Percentiles rank a stretch among this genome's conserved stretches.
Evolutionary conservation across 1,140 invertebrate genomes (phyloP).

Genomic region (Drosophila parvula): DNA sequence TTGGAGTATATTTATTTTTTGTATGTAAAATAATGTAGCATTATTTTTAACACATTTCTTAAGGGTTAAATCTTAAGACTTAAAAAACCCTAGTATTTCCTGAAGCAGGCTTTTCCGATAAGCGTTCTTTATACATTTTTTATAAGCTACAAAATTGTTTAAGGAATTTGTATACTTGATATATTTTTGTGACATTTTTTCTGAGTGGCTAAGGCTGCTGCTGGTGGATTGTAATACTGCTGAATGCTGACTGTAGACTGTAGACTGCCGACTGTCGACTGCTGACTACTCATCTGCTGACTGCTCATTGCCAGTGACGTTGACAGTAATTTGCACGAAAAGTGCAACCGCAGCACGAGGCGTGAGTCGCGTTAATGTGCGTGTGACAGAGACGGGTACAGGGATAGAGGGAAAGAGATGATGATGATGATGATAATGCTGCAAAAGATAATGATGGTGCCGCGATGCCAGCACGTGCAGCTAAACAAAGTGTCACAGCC

Average conservation of each 20-base stretch:
- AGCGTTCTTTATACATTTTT: no score
- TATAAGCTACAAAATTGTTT: no score
- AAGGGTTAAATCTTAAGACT: no score
- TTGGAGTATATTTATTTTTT: no score
- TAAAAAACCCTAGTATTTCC: no score
- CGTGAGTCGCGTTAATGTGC: slow-evolving; percentile 65
- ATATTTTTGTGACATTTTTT: neutral
- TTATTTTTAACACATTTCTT: no score
- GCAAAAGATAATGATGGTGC: slow-evolving; percentile 31
- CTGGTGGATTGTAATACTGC: slow-evolving; percentile 21
- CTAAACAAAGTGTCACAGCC: slow-evolving; percentile 69
- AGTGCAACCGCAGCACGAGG: slow-evolving; percentile 78
- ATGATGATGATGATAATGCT: slow-evolving; percentile 8
- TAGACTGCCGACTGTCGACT: slow-evolving; percentile 1
- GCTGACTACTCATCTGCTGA: slow-evolving; percentile 37
- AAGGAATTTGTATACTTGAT: neutral
- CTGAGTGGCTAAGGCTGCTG: slow-evolving; percentile 11
- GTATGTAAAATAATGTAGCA: no score
- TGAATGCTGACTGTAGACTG: slow-evolving; percentile 16
- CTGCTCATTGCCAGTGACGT: slow-evolving; percentile 60
- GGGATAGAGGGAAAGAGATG: neutral
- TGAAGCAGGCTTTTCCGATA: no score
- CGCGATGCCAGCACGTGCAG: slow-evolving; percentile 62
- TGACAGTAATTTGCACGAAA: slow-evolving; percentile 78
- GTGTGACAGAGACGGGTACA: slow-evolving; percentile 8